Evolutionary conservation across 1,140 invertebrate species (phyloP), one percentile per base, ranked within the genome.

Genomic region (Prorops nasuta): DNA sequence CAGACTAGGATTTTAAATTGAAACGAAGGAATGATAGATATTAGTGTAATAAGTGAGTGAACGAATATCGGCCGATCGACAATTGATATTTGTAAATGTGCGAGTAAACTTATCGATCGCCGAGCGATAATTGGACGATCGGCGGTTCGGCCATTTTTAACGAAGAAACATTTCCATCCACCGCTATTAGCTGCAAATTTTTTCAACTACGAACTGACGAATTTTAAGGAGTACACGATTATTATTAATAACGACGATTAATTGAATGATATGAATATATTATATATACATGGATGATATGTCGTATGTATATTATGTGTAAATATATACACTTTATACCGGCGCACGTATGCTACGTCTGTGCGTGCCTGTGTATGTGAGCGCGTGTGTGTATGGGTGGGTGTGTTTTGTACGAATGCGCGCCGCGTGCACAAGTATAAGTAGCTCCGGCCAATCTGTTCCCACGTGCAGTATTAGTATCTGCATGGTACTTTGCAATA

Each of bases 261-360:
- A 60, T 58, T 65, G 56, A 53, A 53, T 51, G 50, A 60, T 66
- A 62, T 63, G 55, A 38, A 36, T 66, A 71, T 60, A 67, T 69
- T 69, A 67, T 68, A 66, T 68, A 73, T 65, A 67, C 58, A 71
- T 72, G 64, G 55, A 73, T 72, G 70, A 62, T 68, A 71, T 69
- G 63, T 68, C 66, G 60, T 73, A 73, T 72, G 69, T 74, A 74
- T 74, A n/a, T n/a, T n/a, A 74, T 76, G 71, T 75, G 67, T 73
- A 72, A 62, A 73, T 72, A 74, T 70, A 74, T 72, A 72, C 62
- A 72, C 69, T 69, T 61, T 71, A 66, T 56, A 66, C 60, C 51
- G 64, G 63, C 58, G 65, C 65, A 59, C 49, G 49, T 54, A 59
- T 56, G 51, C 60, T 34, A 40, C 28, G 20, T 48, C 15, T 44